Evolutionary conservation across 2,888 invertebrate species (phyloP), one percentile per base, ranked within the genome.

Genomic region (Sphaeridia pumilis): DNA sequence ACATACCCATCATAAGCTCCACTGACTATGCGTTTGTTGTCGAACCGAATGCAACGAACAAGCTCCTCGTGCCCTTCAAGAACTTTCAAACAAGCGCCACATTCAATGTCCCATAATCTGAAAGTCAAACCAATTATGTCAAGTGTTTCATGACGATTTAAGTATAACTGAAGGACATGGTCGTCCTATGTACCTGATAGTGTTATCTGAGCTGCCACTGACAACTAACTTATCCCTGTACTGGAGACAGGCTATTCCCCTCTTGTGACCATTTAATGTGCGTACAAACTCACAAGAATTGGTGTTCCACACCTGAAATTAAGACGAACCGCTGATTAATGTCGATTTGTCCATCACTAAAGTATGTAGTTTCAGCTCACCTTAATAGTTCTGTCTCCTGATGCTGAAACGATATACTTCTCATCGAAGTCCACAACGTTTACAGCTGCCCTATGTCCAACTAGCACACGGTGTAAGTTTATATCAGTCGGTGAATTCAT

Each of bases 381-480:
- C 80, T 99, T 99, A 66, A 99, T 99, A 63, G 98, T 98, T 66
- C 98, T 78, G 74, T 99, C 98, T 49, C 98, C 98, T 68, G 93
- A 93, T 5, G 98, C 98, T 56, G 95, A 95, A 58, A 99, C 98
- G 66, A 99, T 98, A 71, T 98, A 99, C 70, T 93, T 94, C 72
- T 97, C 93, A 74, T 99, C 98, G 71, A 99, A 99, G 74, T 99
- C 98, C 14, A 99, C 98, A 7, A 99, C 98, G 73, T 99, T 99
- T 54, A 99, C 98, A 34, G 98, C 98, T 14, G 98, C 98, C 49
- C 98, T 76, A 72, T 98, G 97, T 0, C 98, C 97, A 17, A 97
- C 95, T 52, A 99, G 76, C 41, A 98, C 95, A 47, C 97, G 79
- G 41, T 95, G 79, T 50, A 99, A 74, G 67, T 89, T 88, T 61